Evolutionary conservation across 2,113 vertebrate genomes (phyloP).

Genomic region (Colistium nudipinnis): DNA sequence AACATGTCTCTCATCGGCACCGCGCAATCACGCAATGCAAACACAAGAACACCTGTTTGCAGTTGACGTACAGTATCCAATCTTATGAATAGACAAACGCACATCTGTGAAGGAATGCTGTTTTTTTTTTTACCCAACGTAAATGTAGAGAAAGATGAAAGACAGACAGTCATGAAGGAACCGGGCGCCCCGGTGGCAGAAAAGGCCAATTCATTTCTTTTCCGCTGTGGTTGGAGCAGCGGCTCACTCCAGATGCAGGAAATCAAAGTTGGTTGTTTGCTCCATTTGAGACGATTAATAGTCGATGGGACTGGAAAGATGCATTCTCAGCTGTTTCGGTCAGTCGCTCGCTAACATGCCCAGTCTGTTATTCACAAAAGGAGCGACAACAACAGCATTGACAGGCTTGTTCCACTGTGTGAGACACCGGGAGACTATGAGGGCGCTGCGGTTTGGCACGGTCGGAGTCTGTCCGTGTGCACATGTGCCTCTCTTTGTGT

Average conservation of each 20-base stretch:
- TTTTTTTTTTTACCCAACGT: neutral
- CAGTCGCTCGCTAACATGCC: constrained; percentile 44
- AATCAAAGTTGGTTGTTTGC: constrained; percentile 1
- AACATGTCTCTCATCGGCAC: constrained; percentile 35
- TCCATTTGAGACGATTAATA: constrained; percentile 42
- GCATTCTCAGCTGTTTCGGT: constrained; percentile 72
- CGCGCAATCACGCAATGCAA: constrained; percentile 5
- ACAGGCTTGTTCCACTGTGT: constrained; percentile 71
- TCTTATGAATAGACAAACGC: neutral
- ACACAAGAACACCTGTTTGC: constrained; percentile 5
- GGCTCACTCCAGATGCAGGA: neutral
- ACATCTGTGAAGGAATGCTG: neutral
- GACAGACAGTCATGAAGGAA: neutral
- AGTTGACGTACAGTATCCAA: neutral
- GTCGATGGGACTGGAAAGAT: constrained; percentile 43
- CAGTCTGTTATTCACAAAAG: constrained; percentile 64
- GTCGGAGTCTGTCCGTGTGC: constrained; percentile 44
- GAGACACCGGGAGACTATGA: constrained; percentile 45
- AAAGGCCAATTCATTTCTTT: neutral
- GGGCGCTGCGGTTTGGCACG: constrained; percentile 63
- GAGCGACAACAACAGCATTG: constrained; percentile 62
- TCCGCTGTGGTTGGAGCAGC: neutral
- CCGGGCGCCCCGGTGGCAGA: neutral
- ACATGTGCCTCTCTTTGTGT: constrained; percentile 3
- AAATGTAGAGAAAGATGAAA: constrained; percentile 7